phyloP scores from a whole-genome alignment of 2,797 vertebrate species.

The Emys orbicularis region DNA sequence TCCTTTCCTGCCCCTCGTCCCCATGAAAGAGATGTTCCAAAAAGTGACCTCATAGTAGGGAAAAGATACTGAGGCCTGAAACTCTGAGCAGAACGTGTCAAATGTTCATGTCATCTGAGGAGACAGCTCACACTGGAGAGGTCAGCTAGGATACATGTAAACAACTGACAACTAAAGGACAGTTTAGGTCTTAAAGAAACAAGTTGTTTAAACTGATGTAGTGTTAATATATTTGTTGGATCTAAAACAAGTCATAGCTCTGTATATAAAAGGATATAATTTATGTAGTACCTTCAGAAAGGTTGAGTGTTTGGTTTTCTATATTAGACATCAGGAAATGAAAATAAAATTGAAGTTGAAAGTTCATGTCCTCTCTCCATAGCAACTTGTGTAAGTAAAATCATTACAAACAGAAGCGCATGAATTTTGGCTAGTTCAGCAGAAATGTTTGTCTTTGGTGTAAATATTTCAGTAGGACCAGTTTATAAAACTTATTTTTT shows the following conservation, averaged over 20 bases:
- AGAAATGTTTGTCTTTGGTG: slow-evolving; percentile 44
- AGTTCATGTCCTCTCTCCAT: slow-evolving; percentile 23
- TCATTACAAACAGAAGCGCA: neutral
- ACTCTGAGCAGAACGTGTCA: neutral
- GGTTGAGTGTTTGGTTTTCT: slow-evolving; percentile 3
- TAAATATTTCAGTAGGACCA: slow-evolving; percentile 45
- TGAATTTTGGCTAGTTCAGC: neutral
- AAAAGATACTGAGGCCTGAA: neutral
- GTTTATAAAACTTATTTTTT: slow-evolving; percentile 44
- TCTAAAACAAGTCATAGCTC: neutral
- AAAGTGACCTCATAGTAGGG: neutral
- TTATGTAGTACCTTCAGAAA: slow-evolving; percentile 11
- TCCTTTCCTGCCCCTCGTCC: neutral
- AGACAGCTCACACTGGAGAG: neutral
- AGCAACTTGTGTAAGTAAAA: slow-evolving; percentile 17
- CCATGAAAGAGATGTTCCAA: neutral
- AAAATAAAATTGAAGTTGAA: slow-evolving; percentile 23
- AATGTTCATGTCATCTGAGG: neutral
- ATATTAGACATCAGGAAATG: slow-evolving; percentile 47
- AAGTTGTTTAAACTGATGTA: slow-evolving; percentile 49
- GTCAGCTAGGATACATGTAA: neutral
- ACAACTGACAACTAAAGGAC: neutral
- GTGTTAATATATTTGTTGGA: slow-evolving; percentile 53
- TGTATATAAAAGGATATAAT: slow-evolving; percentile 20
- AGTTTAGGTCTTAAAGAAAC: slow-evolving; percentile 51